Base-by-base conservation (phyloP, 2,113 vertebrate genomes). In the Syrmaticus mikado region DNA sequence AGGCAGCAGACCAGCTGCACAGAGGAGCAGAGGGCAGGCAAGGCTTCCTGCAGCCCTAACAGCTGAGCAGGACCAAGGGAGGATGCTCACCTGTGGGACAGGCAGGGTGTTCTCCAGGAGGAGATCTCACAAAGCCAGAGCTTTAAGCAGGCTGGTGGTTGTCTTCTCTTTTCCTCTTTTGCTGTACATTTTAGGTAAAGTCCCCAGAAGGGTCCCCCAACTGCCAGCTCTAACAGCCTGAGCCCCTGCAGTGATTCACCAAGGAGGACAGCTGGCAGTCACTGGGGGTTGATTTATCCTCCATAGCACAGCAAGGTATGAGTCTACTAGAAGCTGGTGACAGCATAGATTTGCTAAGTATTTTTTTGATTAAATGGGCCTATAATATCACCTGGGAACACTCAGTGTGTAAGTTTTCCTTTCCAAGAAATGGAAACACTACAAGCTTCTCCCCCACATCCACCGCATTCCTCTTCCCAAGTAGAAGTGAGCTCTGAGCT, bases 1-100 rank as follows among this genome's bases (percentile, higher is more conserved):
- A 95, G 91, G 82, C 71, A 67, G 85, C 34, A 57, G 88, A 82
- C 85, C 93, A 94, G 96, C 88, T 95, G 95, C 18, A 15, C 84
- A 57, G 77, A 76, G 58, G 62, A 79, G 72, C 21, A 36, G 82
- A 75, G 71, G 64, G 64, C 38, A 89, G 30, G 64, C 64, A 45
- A 90, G 92, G 93, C 80, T 90, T 91, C 85, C 94, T 67, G 82
- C 60, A 68, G 90, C 87, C 79, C 79, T 1, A 0, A 55, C 64
- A 92, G 66, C 76, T 5, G 7, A 21, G 53, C 2, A 30, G 79
- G 32, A 73, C 28, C 1, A 6, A 40, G 36, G 40, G 6, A 89
- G 74, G 12, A 17, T 0, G 1, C 64, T 72, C 1, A 1, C 2
- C 0, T 32, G 13, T 52, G 28, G 50, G 79, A 24, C 82, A 85